phyloP scores from a whole-genome alignment of 2,888 invertebrate species.

The Noctuana brunneofusca region DNA sequence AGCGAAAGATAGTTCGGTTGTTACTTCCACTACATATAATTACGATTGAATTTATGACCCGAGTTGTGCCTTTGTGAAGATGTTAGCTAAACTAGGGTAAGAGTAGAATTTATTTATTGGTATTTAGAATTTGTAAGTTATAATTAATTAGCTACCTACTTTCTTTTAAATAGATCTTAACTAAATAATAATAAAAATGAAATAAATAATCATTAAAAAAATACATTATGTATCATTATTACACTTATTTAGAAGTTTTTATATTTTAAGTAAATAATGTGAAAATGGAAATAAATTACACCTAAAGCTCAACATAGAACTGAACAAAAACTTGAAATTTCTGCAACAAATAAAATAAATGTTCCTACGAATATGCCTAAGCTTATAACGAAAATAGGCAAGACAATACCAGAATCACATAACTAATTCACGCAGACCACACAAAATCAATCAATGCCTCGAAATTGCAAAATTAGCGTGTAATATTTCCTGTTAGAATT shows the following conservation, averaged over 20 bases:
- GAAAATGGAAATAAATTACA: too few species aligned
- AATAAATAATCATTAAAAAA: too few species aligned
- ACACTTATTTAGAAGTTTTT: too few species aligned
- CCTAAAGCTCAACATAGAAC: too few species aligned
- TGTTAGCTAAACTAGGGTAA: constrained; percentile 24
- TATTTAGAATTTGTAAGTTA: too few species aligned
- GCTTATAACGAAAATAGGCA: constrained; percentile 7
- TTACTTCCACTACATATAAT: constrained; percentile 82
- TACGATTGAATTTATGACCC: constrained; percentile 73
- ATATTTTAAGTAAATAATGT: too few species aligned
- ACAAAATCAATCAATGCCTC: constrained; percentile 73
- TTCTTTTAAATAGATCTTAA: too few species aligned
- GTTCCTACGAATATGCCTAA: not conserved
- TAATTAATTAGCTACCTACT: too few species aligned
- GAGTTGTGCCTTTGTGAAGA: constrained; percentile 37
- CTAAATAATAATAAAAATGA: too few species aligned
- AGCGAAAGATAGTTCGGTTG: constrained; percentile 54
- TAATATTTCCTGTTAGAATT: constrained; percentile 79
- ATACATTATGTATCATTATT: too few species aligned
- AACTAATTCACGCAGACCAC: constrained; percentile 59
- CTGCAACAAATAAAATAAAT: too few species aligned
- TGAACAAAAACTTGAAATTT: too few species aligned
- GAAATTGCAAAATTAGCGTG: constrained; percentile 80
- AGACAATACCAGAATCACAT: constrained; percentile 51
- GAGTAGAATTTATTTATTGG: constrained; percentile 19